A percentile compares a stretch with the other conserved stretches of the same genome.
phyloP scores from a whole-genome alignment of 2,113 vertebrate species.

The Proterorhinus semilunaris region DNA sequence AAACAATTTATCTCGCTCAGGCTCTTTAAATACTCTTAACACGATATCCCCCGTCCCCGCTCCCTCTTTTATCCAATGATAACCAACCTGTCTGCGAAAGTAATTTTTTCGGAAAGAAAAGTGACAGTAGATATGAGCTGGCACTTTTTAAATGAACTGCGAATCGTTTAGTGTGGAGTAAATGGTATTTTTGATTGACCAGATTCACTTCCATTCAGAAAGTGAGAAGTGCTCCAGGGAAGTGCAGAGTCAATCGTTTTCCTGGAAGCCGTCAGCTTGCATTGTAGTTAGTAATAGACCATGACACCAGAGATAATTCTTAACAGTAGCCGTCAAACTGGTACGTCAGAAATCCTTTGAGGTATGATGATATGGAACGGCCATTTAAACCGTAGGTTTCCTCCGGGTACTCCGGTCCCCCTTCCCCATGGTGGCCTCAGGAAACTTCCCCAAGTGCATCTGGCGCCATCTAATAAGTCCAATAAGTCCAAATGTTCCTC shows the following conservation, averaged over 20 bases:
- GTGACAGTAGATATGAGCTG: conserved; percentile 13
- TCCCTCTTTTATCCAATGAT: conserved; percentile 28
- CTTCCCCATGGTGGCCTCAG: too few relatives aligned
- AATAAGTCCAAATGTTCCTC: too few relatives aligned
- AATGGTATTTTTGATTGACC: conserved; percentile 9
- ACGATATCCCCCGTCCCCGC: not conserved
- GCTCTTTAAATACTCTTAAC: conserved; percentile 16
- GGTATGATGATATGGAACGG: not conserved
- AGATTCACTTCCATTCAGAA: conserved; percentile 4
- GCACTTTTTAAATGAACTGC: conserved; percentile 29
- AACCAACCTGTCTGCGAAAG: conserved; percentile 18
- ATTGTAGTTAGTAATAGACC: not conserved
- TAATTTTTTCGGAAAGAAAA: conserved; percentile 20
- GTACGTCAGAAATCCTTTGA: not conserved
- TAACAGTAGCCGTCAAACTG: not conserved
- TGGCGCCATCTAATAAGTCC: too few relatives aligned
- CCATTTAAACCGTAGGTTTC: not conserved
- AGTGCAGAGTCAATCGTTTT: not conserved
- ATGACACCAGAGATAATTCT: not conserved
- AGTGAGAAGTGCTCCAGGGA: not conserved
- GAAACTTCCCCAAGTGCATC: too few relatives aligned
- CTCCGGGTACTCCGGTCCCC: too few relatives aligned
- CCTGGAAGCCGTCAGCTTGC: not conserved
- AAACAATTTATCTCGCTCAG: conserved; percentile 21
- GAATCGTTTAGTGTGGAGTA: conserved; percentile 9